A percentile compares a stretch with the other conserved stretches of the same genome.
phyloP scores from a whole-genome alignment of 2,797 vertebrate species.

The Tiaroga cobitis region DNA sequence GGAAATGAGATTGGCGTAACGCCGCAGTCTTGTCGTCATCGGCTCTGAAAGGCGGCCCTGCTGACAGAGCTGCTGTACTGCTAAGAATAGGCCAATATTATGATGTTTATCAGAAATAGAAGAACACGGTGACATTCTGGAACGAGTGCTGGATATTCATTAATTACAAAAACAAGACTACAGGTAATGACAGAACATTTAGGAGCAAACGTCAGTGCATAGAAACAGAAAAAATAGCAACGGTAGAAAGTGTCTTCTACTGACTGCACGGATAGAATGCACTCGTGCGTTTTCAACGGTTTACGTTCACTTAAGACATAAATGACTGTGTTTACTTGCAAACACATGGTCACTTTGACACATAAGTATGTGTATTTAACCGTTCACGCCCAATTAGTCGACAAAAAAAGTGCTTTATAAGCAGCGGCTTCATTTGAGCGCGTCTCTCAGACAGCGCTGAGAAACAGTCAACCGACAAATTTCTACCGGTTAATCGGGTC shows the following conservation, averaged over 20 bases:
- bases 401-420: too few species aligned
- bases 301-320: too few species aligned
- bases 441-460: too few species aligned
- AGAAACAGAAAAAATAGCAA: not conserved
- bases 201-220: not conserved
- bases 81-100: not conserved
- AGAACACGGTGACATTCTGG: not conserved
- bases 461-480: too few species aligned
- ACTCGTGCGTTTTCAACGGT: too few species aligned
- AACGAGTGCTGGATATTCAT: too few species aligned
- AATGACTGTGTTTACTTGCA: too few species aligned
- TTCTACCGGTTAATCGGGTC: too few species aligned
- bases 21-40: not conserved
- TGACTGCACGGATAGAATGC: not conserved
- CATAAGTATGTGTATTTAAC: too few species aligned
- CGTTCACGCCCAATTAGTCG: too few species aligned
- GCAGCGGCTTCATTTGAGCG: too few species aligned
- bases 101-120: conserved; percentile 10
- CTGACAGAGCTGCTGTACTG: not conserved
- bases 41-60: not conserved
- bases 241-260: not conserved
- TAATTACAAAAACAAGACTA: not conserved
- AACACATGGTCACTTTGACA: too few species aligned
- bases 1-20: not conserved
- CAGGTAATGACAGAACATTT: not conserved